A percentile compares a stretch with the other conserved stretches of the same genome.
Evolutionary conservation across 1,140 invertebrate species (phyloP).

Genomic region (Drosophila arizonae): DNA sequence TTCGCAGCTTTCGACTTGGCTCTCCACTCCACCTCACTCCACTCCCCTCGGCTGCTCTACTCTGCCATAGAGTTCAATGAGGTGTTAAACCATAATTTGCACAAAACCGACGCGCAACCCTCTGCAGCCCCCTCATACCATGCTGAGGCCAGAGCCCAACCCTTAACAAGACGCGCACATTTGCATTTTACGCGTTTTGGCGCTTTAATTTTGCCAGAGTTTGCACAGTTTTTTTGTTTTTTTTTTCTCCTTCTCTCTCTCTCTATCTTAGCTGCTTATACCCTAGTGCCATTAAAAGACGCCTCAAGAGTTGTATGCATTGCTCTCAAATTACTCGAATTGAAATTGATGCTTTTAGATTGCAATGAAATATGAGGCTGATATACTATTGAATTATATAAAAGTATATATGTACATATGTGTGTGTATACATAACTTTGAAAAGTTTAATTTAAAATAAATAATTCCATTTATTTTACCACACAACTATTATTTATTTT

Average conservation of each 20-base stretch:
- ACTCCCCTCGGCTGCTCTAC: conserved; percentile 25
- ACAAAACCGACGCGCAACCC: conserved; percentile 54
- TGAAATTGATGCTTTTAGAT: neutral
- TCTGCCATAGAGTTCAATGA: conserved; percentile 73
- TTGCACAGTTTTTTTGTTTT: conserved; percentile 39
- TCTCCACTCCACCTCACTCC: neutral
- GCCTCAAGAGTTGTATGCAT: neutral
- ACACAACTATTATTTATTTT: too few relatives aligned
- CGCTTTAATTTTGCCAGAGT: conserved; percentile 66
- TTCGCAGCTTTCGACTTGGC: conserved; percentile 42
- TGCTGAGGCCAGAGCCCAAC: neutral
- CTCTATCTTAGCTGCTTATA: conserved; percentile 23
- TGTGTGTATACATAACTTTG: too few relatives aligned
- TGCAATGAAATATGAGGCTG: too few relatives aligned
- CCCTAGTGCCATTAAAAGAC: conserved; percentile 11
- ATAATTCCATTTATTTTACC: too few relatives aligned
- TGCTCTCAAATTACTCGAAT: neutral
- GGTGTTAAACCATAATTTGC: conserved; percentile 83
- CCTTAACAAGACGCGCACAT: conserved; percentile 54
- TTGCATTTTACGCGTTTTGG: conserved; percentile 74
- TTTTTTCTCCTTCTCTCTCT: conserved; percentile 5
- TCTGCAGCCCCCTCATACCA: neutral
- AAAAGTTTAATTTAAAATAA: too few relatives aligned
- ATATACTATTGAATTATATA: neutral
- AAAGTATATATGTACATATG: too few relatives aligned